These are phyloP conservation scores for Drosophila gaucha DNA, from an alignment of 2,888 invertebrate genomes.

Conservation along the genomic window DNA sequence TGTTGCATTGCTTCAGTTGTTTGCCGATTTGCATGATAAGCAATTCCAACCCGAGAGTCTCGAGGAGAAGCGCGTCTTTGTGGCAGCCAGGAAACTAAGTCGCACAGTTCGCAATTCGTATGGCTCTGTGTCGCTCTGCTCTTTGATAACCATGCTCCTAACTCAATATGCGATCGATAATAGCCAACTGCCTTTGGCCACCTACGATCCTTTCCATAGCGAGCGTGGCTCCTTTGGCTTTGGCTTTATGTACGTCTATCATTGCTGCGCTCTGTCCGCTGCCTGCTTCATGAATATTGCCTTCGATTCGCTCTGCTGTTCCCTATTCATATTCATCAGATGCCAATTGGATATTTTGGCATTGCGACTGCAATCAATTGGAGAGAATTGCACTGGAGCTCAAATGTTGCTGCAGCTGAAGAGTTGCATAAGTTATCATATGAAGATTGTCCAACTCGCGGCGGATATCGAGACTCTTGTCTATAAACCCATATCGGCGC, in stretches of 20 bases:
- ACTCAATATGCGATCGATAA: constrained; percentile 49
- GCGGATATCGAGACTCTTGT: constrained; percentile 64
- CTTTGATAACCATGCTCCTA: constrained; percentile 46
- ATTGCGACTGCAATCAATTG: constrained; percentile 65
- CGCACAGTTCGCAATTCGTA: constrained; percentile 56
- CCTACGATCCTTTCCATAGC: constrained; percentile 61
- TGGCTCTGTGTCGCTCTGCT: constrained; percentile 44
- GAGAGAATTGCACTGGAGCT: constrained; percentile 14
- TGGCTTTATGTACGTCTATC: constrained; percentile 55
- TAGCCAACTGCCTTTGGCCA: constrained; percentile 51
- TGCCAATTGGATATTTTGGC: constrained; percentile 76
- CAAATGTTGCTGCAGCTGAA: constrained; percentile 57
- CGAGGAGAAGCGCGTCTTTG: constrained; percentile 47
- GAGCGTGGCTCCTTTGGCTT: constrained; percentile 41
- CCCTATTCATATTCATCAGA: constrained; percentile 68
- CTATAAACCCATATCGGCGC: constrained; percentile 73
- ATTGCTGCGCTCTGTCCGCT: constrained; percentile 39
- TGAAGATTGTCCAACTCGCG: constrained; percentile 52
- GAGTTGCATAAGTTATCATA: constrained; percentile 60
- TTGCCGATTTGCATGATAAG: constrained; percentile 38
- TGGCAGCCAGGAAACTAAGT: constrained; percentile 34
- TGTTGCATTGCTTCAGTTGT: constrained; percentile 35
- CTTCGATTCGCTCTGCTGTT: constrained; percentile 72
- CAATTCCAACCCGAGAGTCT: constrained; percentile 45
- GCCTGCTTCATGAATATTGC: constrained; percentile 68